These are phyloP conservation scores for Struthidea cinerea DNA, from an alignment of 2,113 vertebrate genomes.

Conservation along the genomic window DNA sequence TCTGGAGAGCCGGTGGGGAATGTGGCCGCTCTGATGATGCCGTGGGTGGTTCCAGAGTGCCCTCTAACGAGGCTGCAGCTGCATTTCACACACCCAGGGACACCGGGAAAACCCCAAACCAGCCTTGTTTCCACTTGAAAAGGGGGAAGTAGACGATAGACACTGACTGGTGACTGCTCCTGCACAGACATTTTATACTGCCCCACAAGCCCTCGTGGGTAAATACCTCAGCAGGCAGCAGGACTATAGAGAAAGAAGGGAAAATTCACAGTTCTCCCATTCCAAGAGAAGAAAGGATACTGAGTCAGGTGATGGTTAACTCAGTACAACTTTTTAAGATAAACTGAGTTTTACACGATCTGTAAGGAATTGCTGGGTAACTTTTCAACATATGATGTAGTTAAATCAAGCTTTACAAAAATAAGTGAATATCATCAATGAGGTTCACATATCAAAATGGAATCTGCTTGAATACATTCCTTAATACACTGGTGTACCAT, in stretches of 20 bases:
- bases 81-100: not conserved
- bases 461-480: not conserved
- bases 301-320: not conserved
- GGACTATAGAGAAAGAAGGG: not conserved
- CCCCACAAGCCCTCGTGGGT: not conserved
- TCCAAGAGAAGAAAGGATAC: not conserved
- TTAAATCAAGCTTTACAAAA: not conserved
- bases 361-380: not conserved
- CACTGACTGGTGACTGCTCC: not conserved
- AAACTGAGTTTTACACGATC: not conserved
- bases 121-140: not conserved
- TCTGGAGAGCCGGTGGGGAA: not conserved
- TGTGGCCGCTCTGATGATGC: not conserved
- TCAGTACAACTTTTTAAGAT: not conserved
- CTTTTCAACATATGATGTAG: not conserved
- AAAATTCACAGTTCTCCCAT: not conserved
- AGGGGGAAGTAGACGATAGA: not conserved
- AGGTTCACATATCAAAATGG: not conserved
- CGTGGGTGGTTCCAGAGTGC: not conserved
- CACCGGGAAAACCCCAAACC: not conserved
- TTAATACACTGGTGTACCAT: not conserved
- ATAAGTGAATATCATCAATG: not conserved
- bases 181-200: not conserved
- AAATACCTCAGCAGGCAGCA: not conserved
- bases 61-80: conserved; percentile 18